Conservation (phyloP, 30 jellyfish, hydroid and myxozoan species). For the Catostylus mosaicus region DNA sequence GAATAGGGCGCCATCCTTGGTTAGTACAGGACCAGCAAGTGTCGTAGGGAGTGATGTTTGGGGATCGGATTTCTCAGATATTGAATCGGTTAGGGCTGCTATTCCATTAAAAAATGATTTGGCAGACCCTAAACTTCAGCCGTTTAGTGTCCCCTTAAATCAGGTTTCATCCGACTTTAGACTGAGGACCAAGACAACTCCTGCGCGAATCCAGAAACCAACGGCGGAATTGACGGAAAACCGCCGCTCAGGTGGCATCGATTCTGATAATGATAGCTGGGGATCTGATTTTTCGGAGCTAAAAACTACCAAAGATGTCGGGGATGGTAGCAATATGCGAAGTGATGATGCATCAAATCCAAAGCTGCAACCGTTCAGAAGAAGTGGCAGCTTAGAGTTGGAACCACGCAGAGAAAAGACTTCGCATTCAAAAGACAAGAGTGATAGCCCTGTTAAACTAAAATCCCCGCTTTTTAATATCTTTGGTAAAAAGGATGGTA, state of each 20-base stretch:
- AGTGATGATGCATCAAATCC: constrained; percentile 13
- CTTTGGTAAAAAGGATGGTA: constrained; percentile 39
- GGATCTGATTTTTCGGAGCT: constrained; percentile 70
- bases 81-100: constrained; percentile 17
- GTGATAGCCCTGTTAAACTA: constrained; percentile 11
- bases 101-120: constrained; percentile 24
- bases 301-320: not conserved
- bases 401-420: not conserved
- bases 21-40: constrained; percentile 28
- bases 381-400: constrained; percentile 17
- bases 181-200: constrained; percentile 29
- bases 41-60: constrained; percentile 67
- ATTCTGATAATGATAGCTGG: constrained; percentile 56
- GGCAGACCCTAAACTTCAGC: constrained; percentile 74
- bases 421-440: constrained; percentile 5
- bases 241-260: not conserved
- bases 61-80: constrained; percentile 86
- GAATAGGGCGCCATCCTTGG: not conserved
- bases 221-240: too few species aligned
- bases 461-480: constrained; percentile 61
- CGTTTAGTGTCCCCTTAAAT: constrained; percentile 56
- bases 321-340: constrained; percentile 6
- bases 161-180: constrained; percentile 23
- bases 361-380: constrained; percentile 31
- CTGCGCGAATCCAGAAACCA: not conserved